These are phyloP conservation scores for Babyrousa celebensis DNA, from an alignment of 2,797 vertebrate genomes.

Conservation along the genomic window DNA sequence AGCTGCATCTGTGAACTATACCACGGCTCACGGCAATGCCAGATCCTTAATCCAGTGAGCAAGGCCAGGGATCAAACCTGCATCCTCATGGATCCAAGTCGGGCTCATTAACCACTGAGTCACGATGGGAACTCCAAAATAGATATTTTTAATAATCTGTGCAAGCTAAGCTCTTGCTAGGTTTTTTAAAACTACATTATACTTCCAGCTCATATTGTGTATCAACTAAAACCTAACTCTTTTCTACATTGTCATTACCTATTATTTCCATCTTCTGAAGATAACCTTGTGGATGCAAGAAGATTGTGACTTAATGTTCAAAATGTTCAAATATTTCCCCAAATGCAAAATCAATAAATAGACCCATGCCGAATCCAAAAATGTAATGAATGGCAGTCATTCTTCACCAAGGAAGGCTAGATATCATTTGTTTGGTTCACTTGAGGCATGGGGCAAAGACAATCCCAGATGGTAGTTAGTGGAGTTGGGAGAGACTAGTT, in stretches of 20 bases:
- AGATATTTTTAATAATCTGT: neutral
- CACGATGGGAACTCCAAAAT: neutral
- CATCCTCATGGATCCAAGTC: no score
- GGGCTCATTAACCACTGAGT: no score
- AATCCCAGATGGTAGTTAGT: no score
- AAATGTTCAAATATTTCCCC: neutral
- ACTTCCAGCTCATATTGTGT: neutral
- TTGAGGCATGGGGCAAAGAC: neutral
- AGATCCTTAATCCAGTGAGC: no score
- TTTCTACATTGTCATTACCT: neutral
- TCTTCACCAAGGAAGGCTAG: conserved; percentile 19
- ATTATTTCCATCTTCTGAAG: conserved; percentile 37
- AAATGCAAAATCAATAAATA: conserved; percentile 26
- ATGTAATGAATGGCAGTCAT: neutral
- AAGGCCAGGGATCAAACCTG: no score
- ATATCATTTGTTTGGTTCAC: neutral
- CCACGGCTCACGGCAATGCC: no score
- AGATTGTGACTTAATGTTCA: neutral
- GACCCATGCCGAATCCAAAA: neutral
- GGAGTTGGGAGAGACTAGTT: neutral
- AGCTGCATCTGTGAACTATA: no score
- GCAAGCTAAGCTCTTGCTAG: neutral
- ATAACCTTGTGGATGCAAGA: neutral
- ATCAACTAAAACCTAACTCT: neutral
- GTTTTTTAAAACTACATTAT: conserved; percentile 11